A percentile compares a stretch with the other conserved stretches of the same genome.
These are phyloP conservation scores for Brachynemurus nebulosus DNA, from an alignment of 2,888 invertebrate genomes.

Conservation along the genomic window DNA sequence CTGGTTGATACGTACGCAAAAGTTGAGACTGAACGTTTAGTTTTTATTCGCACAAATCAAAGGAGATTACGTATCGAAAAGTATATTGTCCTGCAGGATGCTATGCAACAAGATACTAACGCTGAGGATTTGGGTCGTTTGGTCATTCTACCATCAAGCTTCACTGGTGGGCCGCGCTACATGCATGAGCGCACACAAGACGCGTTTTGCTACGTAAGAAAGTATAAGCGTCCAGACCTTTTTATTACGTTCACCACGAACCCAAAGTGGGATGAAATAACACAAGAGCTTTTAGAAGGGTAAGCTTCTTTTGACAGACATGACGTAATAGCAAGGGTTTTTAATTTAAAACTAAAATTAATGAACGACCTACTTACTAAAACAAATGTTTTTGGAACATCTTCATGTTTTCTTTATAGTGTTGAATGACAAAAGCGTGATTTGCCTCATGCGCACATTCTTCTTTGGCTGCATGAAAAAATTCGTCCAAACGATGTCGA, in stretches of 20 bases:
- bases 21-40: slow-evolving; percentile 20
- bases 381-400: slow-evolving; percentile 4
- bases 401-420: neutral
- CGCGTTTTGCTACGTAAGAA: slow-evolving; percentile 29
- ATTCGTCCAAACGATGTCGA: slow-evolving; percentile 12
- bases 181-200: slow-evolving; percentile 29
- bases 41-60: slow-evolving; percentile 18
- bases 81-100: slow-evolving; percentile 3
- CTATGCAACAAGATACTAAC: neutral
- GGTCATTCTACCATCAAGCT: slow-evolving; percentile 14
- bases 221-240: slow-evolving; percentile 25
- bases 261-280: slow-evolving; percentile 27
- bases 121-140: neutral
- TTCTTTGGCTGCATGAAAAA: slow-evolving; percentile 10
- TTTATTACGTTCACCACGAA: slow-evolving; percentile 33
- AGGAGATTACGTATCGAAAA: slow-evolving; percentile 3
- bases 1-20: slow-evolving; percentile 19
- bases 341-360: slow-evolving; percentile 8
- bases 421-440: slow-evolving; percentile 9
- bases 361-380: neutral
- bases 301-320: slow-evolving; percentile 14
- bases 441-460: slow-evolving; percentile 5
- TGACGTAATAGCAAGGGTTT: slow-evolving; percentile 4
- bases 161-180: slow-evolving; percentile 20
- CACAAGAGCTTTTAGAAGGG: slow-evolving; percentile 7